Conservation (phyloP, 1,140 invertebrate genomes). For the Ips nitidus region DNA sequence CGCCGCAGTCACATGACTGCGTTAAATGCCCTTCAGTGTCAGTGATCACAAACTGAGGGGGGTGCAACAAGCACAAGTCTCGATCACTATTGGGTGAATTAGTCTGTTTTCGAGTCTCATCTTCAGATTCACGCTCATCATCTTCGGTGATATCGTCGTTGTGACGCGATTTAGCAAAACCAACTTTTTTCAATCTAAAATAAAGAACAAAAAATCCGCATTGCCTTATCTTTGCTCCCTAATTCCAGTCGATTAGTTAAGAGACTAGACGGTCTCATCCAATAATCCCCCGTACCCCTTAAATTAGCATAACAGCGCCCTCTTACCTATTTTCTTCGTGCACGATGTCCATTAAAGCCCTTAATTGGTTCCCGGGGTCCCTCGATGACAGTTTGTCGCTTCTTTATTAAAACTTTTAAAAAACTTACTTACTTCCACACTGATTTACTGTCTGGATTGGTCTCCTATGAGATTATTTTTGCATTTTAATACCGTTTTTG, state of each 20-base stretch:
- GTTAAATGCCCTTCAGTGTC: conserved; percentile 21
- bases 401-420: conserved; percentile 42
- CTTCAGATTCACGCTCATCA: conserved; percentile 16
- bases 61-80: conserved; percentile 23
- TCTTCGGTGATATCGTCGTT: conserved; percentile 15
- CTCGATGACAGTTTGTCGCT: conserved; percentile 34
- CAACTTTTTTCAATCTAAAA: conserved; percentile 24
- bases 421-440: conserved; percentile 16
- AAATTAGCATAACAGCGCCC: conserved; percentile 36
- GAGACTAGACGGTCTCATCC: conserved; percentile 27
- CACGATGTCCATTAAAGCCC: conserved; percentile 45
- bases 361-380: conserved; percentile 37
- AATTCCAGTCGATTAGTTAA: conserved; percentile 27
- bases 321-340: conserved; percentile 47
- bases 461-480: conserved; percentile 16
- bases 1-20: conserved; percentile 8
- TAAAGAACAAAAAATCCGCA: neutral
- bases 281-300: conserved; percentile 19
- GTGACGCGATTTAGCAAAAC: conserved; percentile 8
- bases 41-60: conserved; percentile 19
- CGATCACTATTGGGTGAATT: neutral
- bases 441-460: conserved; percentile 26
- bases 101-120: neutral
- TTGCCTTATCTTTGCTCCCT: neutral
- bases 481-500: no score